phyloP scores from a whole-genome alignment of 2,888 invertebrate species.

The Plebejus argus region DNA sequence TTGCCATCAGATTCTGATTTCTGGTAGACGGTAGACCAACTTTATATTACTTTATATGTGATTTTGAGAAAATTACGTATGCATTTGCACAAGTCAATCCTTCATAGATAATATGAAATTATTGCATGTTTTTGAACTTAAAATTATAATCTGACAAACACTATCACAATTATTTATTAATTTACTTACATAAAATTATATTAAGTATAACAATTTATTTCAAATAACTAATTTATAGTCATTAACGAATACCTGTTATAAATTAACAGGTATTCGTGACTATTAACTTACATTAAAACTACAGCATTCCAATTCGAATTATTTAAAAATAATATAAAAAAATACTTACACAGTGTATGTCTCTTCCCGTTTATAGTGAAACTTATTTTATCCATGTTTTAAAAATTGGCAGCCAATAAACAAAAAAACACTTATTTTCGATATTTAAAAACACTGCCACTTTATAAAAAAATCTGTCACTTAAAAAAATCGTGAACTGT shows the following conservation, averaged over 20 bases:
- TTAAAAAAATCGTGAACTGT: neutral
- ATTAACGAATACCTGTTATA: neutral
- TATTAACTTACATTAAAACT: neutral
- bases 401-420: neutral
- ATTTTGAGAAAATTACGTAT: too few species aligned
- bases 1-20: too few species aligned
- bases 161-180: too few species aligned
- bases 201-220: too few species aligned
- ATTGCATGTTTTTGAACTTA: too few species aligned
- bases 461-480: neutral
- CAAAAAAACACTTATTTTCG: neutral
- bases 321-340: neutral
- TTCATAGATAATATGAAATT: too few species aligned
- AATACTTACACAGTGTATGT: constrained; percentile 54
- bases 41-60: too few species aligned
- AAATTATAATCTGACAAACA: too few species aligned
- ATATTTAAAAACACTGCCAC: neutral
- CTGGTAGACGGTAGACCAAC: too few species aligned
- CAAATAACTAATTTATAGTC: too few species aligned
- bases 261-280: neutral
- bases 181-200: too few species aligned
- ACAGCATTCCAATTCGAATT: neutral
- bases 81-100: too few species aligned
- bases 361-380: constrained; percentile 59
- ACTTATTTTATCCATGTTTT: constrained; percentile 55